These are phyloP conservation scores for Rhyacophila evoluta DNA, from an alignment of 2,888 invertebrate species.

Conservation along the genomic window DNA sequence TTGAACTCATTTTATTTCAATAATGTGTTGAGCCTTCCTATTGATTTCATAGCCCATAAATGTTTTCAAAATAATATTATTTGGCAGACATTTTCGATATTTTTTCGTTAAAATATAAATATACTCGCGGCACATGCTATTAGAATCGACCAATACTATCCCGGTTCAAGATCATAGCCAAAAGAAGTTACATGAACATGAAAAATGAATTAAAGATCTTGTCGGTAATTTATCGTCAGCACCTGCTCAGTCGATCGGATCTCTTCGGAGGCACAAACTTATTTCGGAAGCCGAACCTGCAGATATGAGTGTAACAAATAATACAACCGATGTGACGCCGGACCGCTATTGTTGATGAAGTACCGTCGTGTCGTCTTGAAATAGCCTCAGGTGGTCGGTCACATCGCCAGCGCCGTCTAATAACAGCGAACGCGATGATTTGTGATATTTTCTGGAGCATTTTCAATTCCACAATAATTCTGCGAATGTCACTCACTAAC, in stretches of 20 bases:
- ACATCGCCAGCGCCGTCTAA: background rate
- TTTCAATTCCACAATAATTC: background rate
- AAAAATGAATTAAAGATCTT: background rate
- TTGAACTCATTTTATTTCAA: too few relatives aligned
- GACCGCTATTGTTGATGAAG: background rate
- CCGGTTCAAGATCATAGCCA: conserved; percentile 1
- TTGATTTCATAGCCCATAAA: too few relatives aligned
- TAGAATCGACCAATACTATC: background rate
- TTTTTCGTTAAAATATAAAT: background rate
- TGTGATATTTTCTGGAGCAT: background rate
- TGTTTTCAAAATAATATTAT: too few relatives aligned
- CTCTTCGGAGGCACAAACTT: background rate
- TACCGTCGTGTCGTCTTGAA: background rate
- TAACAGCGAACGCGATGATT: background rate
- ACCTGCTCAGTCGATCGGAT: background rate
- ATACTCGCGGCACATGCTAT: background rate
- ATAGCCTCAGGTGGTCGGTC: background rate
- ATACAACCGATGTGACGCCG: background rate
- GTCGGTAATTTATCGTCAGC: background rate
- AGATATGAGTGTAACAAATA: background rate
- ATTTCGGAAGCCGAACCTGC: background rate
- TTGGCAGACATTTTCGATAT: too few relatives aligned
- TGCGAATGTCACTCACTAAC: too few relatives aligned
- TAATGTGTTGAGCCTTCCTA: too few relatives aligned
- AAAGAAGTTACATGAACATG: background rate